phyloP scores from a whole-genome alignment of 2,797 vertebrate species.

The Anguilla marmorata region DNA sequence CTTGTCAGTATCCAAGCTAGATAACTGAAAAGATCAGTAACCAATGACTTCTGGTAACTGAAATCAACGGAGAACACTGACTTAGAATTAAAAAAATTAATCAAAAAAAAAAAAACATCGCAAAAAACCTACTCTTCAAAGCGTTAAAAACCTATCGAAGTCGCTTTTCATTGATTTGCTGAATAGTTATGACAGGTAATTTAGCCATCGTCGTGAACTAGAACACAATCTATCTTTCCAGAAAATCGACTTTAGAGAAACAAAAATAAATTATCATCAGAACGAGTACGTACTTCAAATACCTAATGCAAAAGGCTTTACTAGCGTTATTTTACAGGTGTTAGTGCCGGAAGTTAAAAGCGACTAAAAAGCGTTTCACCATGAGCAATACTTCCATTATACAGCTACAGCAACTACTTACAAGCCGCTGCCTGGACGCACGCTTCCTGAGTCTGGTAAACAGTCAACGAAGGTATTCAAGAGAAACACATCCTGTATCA shows the following conservation, averaged over 20 bases:
- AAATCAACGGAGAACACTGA: too few relatives aligned
- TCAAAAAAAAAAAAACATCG: too few relatives aligned
- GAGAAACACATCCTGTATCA: background rate
- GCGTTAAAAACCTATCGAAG: background rate
- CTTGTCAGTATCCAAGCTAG: too few relatives aligned
- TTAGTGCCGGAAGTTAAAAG: background rate
- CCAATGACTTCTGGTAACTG: too few relatives aligned
- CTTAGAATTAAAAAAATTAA: too few relatives aligned
- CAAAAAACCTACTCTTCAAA: too few relatives aligned
- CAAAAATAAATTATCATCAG: background rate
- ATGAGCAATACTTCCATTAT: background rate
- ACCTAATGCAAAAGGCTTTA: background rate
- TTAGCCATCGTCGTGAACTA: background rate
- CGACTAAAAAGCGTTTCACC: background rate
- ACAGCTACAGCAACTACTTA: background rate
- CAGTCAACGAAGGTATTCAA: background rate
- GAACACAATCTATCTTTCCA: background rate
- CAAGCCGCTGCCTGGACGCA: background rate
- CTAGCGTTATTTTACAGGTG: background rate
- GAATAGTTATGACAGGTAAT: background rate
- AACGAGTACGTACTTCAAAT: constrained; percentile 2
- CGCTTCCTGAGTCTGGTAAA: background rate
- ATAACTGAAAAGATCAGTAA: background rate
- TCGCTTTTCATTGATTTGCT: background rate
- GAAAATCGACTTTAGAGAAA: background rate